Base-by-base conservation (phyloP, 2,113 vertebrate species). In the Rissa tridactyla region DNA sequence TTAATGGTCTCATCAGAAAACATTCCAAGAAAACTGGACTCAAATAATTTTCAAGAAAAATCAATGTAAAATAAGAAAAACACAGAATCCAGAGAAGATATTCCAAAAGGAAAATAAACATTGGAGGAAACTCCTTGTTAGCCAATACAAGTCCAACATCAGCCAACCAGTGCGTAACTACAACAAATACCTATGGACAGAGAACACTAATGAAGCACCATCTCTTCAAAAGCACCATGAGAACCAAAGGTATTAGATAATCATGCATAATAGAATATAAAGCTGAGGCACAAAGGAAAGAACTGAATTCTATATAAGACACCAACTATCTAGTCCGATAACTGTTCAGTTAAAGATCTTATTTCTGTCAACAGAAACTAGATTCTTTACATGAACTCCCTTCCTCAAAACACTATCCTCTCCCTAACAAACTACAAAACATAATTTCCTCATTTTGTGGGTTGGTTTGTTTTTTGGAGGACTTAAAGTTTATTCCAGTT, bases 31-130 rank as follows among this genome's bases (percentile, higher is more conserved):
- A 79, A 34, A 34, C 2, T 13, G 27, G 38, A 60, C 18, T 12
- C 52, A 47, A 86, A 58, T 9, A 6, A 79, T 69, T 89, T 93
- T 84, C n/a, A 86, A 75, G 76, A 69, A 94, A 92, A 91, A 60
- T 44, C 77, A 52, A 52, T 36, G 36, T 15, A n/a, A 73, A 77
- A 38, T 60, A 38, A 62, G 25, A 57, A 26, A 26, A 75, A 1
- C 15, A 66, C 22, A 57, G 34, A 52, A 75, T 15, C 40, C 49
- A 52, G 55, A 29, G 47, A 44, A 78, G 79, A 25, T 51, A 38
- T 54, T 90, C 64, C 82, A 38, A 77, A 81, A 62, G 40, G 54
- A 77, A 40, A 82, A 90, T 4, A 82, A 82, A 57, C 6, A n/a
- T 1, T 38, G 47, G 42, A 30, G 69, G 8, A 38, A 73, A n/a